Conservation (phyloP, 2,888 invertebrate genomes). For the Plagodis pulveraria region DNA sequence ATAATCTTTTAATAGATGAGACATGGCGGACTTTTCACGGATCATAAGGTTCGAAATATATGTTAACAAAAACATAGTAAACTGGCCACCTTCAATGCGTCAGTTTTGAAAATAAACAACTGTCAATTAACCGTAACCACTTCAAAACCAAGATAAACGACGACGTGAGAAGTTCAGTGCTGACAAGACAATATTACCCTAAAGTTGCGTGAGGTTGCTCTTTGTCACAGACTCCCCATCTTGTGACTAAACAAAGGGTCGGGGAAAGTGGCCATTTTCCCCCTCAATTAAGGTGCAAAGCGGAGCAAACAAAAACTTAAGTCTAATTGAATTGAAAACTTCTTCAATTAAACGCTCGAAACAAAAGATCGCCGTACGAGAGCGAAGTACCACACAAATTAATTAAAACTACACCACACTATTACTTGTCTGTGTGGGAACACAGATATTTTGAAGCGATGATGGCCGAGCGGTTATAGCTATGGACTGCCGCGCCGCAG, state of each 20-base stretch:
- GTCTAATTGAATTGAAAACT: constrained; percentile 43
- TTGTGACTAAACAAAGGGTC: constrained; percentile 9
- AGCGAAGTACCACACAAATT: constrained; percentile 8
- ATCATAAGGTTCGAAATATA: no score
- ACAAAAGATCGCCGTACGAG: constrained; percentile 33
- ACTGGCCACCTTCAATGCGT: no score
- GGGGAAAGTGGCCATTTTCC: constrained; percentile 8
- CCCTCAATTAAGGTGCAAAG: constrained; percentile 16
- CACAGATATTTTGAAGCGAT: no score
- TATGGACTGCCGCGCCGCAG: no score
- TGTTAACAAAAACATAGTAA: no score
- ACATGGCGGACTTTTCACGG: no score
- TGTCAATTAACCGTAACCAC: no score
- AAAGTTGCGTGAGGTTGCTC: background rate
- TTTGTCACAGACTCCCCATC: background rate
- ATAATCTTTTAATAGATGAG: no score
- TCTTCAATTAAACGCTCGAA: constrained; percentile 39
- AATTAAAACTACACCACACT: constrained; percentile 17
- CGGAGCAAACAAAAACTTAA: constrained; percentile 36
- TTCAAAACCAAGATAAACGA: no score
- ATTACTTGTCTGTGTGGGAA: background rate
- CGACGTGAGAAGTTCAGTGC: no score
- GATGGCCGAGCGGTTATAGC: no score
- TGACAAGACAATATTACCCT: constrained; percentile 2
- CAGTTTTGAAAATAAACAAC: no score